These are phyloP conservation scores for Epinotia ramella DNA, from an alignment of 2,888 invertebrate species.

Conservation along the genomic window DNA sequence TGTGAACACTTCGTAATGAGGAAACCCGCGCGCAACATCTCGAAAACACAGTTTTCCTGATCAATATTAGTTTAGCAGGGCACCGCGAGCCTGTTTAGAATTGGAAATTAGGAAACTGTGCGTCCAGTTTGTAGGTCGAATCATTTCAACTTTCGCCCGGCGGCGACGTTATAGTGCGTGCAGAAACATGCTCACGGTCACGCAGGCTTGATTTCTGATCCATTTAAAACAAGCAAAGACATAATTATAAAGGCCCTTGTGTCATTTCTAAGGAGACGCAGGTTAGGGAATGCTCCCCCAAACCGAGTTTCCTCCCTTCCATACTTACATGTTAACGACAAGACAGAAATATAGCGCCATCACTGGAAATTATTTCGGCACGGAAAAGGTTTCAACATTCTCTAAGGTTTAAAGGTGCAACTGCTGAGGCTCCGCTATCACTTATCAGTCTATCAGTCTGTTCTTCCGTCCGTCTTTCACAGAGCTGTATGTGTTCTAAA, in stretches of 20 bases:
- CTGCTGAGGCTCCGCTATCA: not conserved
- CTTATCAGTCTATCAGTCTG: not conserved
- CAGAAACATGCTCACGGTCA: conserved; percentile 30
- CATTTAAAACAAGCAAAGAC: conserved; percentile 2
- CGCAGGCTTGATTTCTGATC: conserved; percentile 23
- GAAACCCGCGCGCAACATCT: not conserved
- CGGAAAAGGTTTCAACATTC: not conserved
- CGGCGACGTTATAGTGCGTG: conserved; percentile 10
- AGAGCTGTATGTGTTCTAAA: not conserved
- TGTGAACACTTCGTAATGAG: not conserved
- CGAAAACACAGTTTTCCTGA: conserved; percentile 7
- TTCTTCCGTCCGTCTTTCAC: not conserved
- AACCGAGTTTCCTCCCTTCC: not conserved
- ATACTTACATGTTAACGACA: not conserved
- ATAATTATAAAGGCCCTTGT: not conserved
- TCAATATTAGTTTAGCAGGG: conserved; percentile 29
- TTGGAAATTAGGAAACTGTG: conserved; percentile 38
- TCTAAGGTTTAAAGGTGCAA: not conserved
- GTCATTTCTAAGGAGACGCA: not conserved
- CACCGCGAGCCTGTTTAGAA: conserved; percentile 37
- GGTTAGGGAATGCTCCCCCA: not conserved
- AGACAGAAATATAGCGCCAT: not conserved
- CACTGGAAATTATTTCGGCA: not conserved
- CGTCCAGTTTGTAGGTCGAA: conserved; percentile 38
- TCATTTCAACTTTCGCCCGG: conserved; percentile 39